Base-by-base conservation (phyloP, 2,888 invertebrate species). In the Drosophila merina region DNA sequence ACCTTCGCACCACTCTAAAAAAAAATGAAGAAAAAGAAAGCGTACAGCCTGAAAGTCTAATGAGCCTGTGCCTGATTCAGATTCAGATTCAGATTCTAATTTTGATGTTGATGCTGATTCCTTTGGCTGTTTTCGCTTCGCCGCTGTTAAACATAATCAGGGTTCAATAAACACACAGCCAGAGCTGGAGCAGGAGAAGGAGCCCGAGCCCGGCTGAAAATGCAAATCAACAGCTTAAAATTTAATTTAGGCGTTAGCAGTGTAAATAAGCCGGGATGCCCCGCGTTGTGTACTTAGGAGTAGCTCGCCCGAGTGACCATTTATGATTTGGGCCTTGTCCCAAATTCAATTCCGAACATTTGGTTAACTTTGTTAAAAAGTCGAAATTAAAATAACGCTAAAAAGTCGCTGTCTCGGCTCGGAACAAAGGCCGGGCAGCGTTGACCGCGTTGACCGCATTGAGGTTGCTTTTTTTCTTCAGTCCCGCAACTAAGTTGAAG, bases 211-310 rank as follows among this genome's bases (percentile, higher is more conserved):
- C 8, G 73, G 51, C 78, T 62, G 57, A 57, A 84, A 87, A 88
- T 84, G 88, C 79, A 88, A 84, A 88, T 87, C 76, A 84, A 84
- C 84, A 88, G 84, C 84, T 88, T 84, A 88, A 84, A 88, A 87
- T 87, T 88, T 82, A 85, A 84, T 84, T 84, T 84, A 58, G 72
- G 79, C 85, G 57, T 77, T 69, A 69, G 86, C 84, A 72, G 45
- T 75, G 84, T 71, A 88, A 88, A 88, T 79, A 82, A 85, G 70
- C 59, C 44, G 28, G 57, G 14, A 4, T n/a, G 6, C 9, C 48
- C 8, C 40, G 6, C 33, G 38, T 30, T 80, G 86, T 88, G 77
- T 88, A 81, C 79, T 87, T 88, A 88, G 81, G 70, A 74, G 66
- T 64, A 63, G 74, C 52, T 31, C 57, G 74, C 52, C 70, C 56